Conservation (phyloP, 2,888 invertebrate species). For the Xestoiulus laeticollis region DNA sequence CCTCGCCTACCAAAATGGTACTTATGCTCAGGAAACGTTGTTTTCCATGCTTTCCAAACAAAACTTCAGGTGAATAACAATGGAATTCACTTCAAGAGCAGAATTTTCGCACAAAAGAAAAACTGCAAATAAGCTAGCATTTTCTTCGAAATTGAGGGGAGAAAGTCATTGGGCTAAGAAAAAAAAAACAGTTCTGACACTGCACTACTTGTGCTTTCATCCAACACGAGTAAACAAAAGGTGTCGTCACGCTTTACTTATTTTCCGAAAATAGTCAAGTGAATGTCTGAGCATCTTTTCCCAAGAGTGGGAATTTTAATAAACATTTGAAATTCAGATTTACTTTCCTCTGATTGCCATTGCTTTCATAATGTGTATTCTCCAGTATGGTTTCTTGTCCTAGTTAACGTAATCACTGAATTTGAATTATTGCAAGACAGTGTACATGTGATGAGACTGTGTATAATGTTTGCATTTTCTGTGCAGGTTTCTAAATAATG, state of each 20-base stretch:
- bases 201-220: background rate
- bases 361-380: background rate
- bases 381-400: background rate
- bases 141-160: background rate
- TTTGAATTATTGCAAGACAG: too few relatives aligned
- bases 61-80: background rate
- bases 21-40: slow-evolving; percentile 6
- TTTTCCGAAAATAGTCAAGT: background rate
- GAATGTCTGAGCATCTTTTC: background rate
- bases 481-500: too few relatives aligned
- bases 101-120: slow-evolving; percentile 14
- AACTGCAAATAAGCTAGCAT: slow-evolving; percentile 11
- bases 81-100: background rate
- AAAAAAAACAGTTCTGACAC: background rate
- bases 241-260: background rate
- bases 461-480: too few relatives aligned
- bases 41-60: slow-evolving; percentile 48
- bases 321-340: background rate
- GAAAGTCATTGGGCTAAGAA: background rate
- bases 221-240: background rate
- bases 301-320: background rate
- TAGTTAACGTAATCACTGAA: background rate
- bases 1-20: background rate
- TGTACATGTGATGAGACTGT: too few relatives aligned
- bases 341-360: background rate